phyloP scores from a whole-genome alignment of 2,113 vertebrate genomes.

The Laticauda colubrina region DNA sequence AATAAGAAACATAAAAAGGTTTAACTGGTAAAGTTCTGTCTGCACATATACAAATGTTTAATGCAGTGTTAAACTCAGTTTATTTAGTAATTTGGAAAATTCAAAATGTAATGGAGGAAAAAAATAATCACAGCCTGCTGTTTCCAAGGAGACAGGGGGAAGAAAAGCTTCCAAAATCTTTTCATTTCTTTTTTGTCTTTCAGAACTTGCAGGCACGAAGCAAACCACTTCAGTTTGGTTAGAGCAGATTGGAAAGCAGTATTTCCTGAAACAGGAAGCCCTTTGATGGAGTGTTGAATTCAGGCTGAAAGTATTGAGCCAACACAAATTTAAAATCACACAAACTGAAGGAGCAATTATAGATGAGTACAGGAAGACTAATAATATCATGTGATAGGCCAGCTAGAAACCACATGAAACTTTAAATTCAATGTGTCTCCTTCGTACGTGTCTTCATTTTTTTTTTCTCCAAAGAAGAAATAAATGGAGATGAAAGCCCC shows the following conservation, averaged over 20 bases:
- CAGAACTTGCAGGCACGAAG: not conserved
- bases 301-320: not conserved
- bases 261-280: not conserved
- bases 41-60: not conserved
- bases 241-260: not conserved
- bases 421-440: not conserved
- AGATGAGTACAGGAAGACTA: not conserved
- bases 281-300: constrained; percentile 13
- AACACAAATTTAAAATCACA: not conserved
- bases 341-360: not conserved
- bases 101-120: not conserved
- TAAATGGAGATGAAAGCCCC: not conserved
- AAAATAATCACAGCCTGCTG: not conserved
- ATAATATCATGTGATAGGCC: not conserved
- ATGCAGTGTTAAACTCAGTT: not conserved
- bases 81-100: not conserved
- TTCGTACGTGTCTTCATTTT: not conserved
- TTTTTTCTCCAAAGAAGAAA: not conserved
- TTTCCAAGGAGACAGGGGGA: not conserved
- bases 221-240: not conserved
- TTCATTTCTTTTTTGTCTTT: not conserved
- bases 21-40: not conserved
- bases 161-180: not conserved
- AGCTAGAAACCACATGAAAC: not conserved
- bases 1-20: not conserved